Percentiles rank a stretch among this genome's conserved stretches.
Evolutionary conservation across 2,888 invertebrate genomes (phyloP).

Genomic region (Cephalotes varians): DNA sequence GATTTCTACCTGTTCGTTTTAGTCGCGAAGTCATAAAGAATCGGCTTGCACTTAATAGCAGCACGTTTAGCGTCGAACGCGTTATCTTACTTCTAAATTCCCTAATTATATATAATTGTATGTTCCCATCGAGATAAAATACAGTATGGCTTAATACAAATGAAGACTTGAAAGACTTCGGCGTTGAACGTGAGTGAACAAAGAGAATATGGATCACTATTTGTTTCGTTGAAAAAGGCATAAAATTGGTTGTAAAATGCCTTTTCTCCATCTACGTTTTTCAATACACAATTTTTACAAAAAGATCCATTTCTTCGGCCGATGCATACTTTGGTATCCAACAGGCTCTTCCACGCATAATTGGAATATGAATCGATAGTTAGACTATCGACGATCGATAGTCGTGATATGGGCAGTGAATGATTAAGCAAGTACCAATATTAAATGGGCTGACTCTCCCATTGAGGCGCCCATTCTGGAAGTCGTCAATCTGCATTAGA

Average conservation of each 20-base stretch:
- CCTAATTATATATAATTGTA: background rate
- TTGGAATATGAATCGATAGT: slow-evolving; percentile 65
- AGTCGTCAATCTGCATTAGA: slow-evolving; percentile 82
- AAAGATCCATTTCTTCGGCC: slow-evolving; percentile 11
- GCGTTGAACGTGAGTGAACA: background rate
- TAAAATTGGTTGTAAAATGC: background rate
- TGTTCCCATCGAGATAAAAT: slow-evolving; percentile 19
- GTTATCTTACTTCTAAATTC: background rate
- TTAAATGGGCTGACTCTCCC: slow-evolving; percentile 80
- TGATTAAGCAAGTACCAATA: slow-evolving; percentile 75
- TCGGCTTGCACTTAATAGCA: background rate
- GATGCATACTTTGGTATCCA: slow-evolving; percentile 73
- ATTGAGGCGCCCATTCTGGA: slow-evolving; percentile 81
- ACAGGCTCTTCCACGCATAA: slow-evolving; percentile 66
- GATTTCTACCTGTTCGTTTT: slow-evolving; percentile 37
- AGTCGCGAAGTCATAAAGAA: slow-evolving; percentile 11
- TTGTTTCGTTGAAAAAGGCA: background rate
- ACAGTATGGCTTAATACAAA: background rate
- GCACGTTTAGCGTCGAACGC: background rate
- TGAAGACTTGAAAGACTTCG: background rate
- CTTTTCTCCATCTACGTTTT: slow-evolving; percentile 1
- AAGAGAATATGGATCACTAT: slow-evolving; percentile 3
- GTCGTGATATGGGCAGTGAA: slow-evolving; percentile 80
- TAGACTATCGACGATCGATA: slow-evolving; percentile 71
- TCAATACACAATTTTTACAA: background rate